A percentile compares a stretch with the other conserved stretches of the same genome.
These are phyloP conservation scores for Caenorhabditis parvicauda DNA, from an alignment of 2,888 invertebrate genomes.

Conservation along the genomic window DNA sequence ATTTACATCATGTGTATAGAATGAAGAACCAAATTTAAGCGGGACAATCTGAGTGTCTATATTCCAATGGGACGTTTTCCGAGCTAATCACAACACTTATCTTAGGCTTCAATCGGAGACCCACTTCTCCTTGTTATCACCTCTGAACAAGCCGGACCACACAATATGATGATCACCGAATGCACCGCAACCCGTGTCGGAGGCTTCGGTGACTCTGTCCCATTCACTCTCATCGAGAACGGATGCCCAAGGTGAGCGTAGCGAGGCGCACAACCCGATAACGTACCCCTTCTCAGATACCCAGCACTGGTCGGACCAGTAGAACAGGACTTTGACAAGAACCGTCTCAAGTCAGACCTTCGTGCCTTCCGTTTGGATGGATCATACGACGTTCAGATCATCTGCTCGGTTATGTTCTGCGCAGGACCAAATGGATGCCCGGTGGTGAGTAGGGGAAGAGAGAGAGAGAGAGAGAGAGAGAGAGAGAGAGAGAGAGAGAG, in stretches of 20 bases:
- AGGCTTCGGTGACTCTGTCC: conserved; percentile 61
- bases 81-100: too few relatives aligned
- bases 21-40: too few relatives aligned
- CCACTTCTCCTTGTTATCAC: conserved; percentile 56
- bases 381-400: conserved; percentile 62
- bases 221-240: conserved; percentile 62
- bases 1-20: too few relatives aligned
- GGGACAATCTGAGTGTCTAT: too few relatives aligned
- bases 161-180: conserved; percentile 63
- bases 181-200: conserved; percentile 62
- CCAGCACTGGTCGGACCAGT: conserved; percentile 63
- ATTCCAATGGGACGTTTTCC: background rate
- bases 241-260: conserved; percentile 50
- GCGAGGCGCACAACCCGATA: conserved; percentile 1
- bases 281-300: conserved; percentile 61
- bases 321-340: conserved; percentile 62
- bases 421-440: conserved; percentile 63
- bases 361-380: conserved; percentile 63
- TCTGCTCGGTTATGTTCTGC: conserved; percentile 63
- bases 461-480: background rate
- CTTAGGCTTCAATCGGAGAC: conserved; percentile 59
- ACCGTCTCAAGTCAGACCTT: conserved; percentile 60
- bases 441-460: conserved; percentile 36
- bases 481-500: too few relatives aligned
- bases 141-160: conserved; percentile 62